Base-by-base conservation (phyloP, 2,888 invertebrate genomes). In the Ctena decussata region DNA sequence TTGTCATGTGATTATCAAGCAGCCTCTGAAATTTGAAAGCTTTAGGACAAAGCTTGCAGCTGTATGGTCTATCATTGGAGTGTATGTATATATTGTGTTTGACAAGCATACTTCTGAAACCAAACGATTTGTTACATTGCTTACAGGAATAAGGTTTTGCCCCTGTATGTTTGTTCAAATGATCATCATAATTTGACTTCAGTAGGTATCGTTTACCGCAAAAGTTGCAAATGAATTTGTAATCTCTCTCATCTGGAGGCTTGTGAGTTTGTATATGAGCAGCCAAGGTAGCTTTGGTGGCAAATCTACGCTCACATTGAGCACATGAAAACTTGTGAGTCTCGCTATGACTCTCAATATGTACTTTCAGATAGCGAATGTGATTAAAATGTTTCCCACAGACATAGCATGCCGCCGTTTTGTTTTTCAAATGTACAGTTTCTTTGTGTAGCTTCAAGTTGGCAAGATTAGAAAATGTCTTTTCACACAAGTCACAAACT, bases 161-260 rank as follows among this genome's bases (percentile, higher is more conserved):
- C 15, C 93, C 93, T n/a, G 93, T 93, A 73, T 93, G 93, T 46
- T 92, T 93, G 78, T 93, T 93, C 21, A 92, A 74, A 82, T 93
- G 93, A 75, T 93, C 92, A 6, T 81, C 70, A 35, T 87, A 91
- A 32, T 91, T 91, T 18, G 90, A 80, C 53, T 91, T 92, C 77
- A 85, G 85, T 41, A 86, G 82, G 73, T 90, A 91, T 21, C 86
- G 82, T 32, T 90, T 87, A 5, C 90, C 92, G 80, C 93, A 94
- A 70, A 84, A 90, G 0, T 78, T 82, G 77, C 93, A 94, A 0
- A 86, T 73, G 80, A 84, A 91, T 12, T 87, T 84, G 71, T 93
- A 92, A 21, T 75, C 82, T 15, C 92, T 76, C 27, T 93, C 89
- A 32, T 82, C 85, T 21, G 79, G 79, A 11, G 87, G 84, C 75